These are phyloP conservation scores for Lottia gigantea DNA, from an alignment of 2,888 invertebrate genomes.

Conservation along the genomic window DNA sequence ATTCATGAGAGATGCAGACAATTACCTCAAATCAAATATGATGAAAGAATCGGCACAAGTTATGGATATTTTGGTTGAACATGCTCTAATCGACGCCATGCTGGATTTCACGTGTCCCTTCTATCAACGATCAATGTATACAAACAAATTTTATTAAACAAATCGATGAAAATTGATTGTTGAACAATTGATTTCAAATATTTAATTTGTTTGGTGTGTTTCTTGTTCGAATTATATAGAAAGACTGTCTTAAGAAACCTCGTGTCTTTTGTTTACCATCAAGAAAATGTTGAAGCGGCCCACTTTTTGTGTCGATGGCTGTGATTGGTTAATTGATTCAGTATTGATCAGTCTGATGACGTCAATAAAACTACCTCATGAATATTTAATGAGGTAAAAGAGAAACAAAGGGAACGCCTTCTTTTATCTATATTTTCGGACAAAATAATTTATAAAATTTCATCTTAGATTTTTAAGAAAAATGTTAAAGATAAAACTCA, in stretches of 20 bases:
- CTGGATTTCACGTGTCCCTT: slow-evolving; percentile 27
- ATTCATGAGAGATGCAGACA: not conserved
- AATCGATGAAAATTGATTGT: not conserved
- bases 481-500: too few species aligned
- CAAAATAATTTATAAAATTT: too few species aligned
- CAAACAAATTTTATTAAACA: not conserved
- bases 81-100: slow-evolving; percentile 46
- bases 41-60: slow-evolving; percentile 33
- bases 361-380: not conserved
- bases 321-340: not conserved
- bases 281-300: slow-evolving; percentile 6
- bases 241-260: slow-evolving; percentile 1
- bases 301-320: slow-evolving; percentile 11
- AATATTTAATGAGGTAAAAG: slow-evolving; percentile 1
- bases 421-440: not conserved
- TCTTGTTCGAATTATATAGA: too few species aligned
- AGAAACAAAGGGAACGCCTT: not conserved
- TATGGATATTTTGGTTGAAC: slow-evolving; percentile 27
- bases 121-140: slow-evolving; percentile 29
- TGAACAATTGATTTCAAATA: not conserved
- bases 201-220: not conserved
- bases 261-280: not conserved
- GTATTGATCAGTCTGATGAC: slow-evolving; percentile 6
- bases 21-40: slow-evolving; percentile 30
- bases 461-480: too few species aligned